phyloP scores from a whole-genome alignment of 2,113 vertebrate genomes.

The Thamnophis sirtalis region DNA sequence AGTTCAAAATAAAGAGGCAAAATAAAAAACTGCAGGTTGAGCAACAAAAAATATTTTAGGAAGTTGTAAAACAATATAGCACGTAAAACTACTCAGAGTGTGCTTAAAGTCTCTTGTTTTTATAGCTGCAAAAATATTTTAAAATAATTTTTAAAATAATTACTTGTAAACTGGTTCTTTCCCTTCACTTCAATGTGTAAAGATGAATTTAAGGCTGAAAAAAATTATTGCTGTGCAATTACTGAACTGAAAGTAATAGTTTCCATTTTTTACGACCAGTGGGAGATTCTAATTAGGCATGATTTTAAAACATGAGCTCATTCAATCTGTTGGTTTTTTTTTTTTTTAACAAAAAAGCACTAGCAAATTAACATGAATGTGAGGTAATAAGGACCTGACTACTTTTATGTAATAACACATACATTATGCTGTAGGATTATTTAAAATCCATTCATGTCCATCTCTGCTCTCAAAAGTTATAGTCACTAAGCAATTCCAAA shows the following conservation, averaged over 20 bases:
- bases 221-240: conserved; percentile 17
- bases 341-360: background rate
- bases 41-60: background rate
- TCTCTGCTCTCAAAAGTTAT: background rate
- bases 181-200: background rate
- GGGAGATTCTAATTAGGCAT: background rate
- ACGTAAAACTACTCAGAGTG: background rate
- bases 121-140: background rate
- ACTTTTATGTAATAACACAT: background rate
- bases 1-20: background rate
- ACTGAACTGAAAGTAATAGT: conserved; percentile 9
- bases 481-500: background rate
- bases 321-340: background rate
- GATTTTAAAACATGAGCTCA: background rate
- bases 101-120: background rate
- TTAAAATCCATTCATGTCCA: background rate
- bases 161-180: background rate
- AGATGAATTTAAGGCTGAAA: background rate
- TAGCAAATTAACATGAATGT: background rate
- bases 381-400: background rate
- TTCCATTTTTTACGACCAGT: conserved; percentile 20
- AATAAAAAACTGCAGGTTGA: background rate
- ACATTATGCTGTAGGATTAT: background rate
- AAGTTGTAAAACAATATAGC: background rate
- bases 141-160: background rate